Base-by-base conservation (phyloP, 1,140 invertebrate species). In the Aphelenchoides besseyi region DNA sequence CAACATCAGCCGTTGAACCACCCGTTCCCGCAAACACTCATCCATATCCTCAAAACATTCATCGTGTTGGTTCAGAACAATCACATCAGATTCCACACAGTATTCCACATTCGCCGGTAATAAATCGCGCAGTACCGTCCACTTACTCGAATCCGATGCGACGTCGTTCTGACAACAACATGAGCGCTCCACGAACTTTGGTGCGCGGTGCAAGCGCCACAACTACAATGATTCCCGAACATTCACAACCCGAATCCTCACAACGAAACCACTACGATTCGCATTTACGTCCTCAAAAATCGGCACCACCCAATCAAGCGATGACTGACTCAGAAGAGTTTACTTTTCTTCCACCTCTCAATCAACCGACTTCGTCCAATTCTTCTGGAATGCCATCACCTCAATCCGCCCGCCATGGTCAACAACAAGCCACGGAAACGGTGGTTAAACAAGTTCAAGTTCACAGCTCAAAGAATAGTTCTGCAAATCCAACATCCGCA, bases 291-390 rank as follows among this genome's bases (percentile, higher is more conserved):
- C 57, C 16, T 55, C n/a, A 53, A 12, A 18, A 63, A 54, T 28
- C 36, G 30, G 23, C 26, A 64, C 74, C 77, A 2, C 41, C 61
- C 59, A 36, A 23, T 37, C 1, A 63, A 59, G 55, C 63, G 32
- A 79, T 83, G 76, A 77, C 69, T n/a, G 81, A 83, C 16, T 82
- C 79, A 2, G 63, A 62, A 23, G 81, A 83, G 18, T 83, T 84
- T 62, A 83, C 82, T 5, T 83, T 83, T 59, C 68, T 83, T 1
- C 81, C 81, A 18, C 81, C 81, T 9, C 73, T 82, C 9, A 53
- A 74, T 5, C 32, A 74, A 36, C 26, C 73, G 33, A 41, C 35
- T 41, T 16, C 74, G 23, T 28, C 30, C 3, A 74, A 66, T 23
- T 35, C 68, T 41, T 72, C 74, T 48, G 80, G 41, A 16, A 3